Evolutionary conservation across 35 echinoderm and acorn worm genomes (phyloP), one percentile per base, ranked within the genome.

Genomic region (Lytechinus pictus): DNA sequence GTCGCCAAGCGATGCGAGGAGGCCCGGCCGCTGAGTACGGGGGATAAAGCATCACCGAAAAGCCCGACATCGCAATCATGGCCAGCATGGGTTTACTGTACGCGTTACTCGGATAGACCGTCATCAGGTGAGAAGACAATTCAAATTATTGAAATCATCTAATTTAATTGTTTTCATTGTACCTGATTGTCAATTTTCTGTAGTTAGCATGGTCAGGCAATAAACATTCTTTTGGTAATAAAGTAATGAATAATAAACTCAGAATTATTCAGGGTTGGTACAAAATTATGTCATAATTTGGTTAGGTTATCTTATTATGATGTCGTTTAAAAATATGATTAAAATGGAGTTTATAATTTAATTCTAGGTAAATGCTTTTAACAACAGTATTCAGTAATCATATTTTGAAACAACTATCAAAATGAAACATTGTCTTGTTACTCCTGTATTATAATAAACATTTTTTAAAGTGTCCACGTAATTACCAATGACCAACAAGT

Each of bases 1-100:
- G 95, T 71, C 90, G 89, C 54, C 54, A 61, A 54, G n/a, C 92
- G 95, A 44, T 94, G 96, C 89, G 96, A 57, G 44, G 95, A 97
- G 55, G 19, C 94, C n/a, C 56, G 86, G 61, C 96, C 92, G 96
- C 5, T 55, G 89, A 54, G 91, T 55, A 27, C 86, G 27, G 94
- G 61, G 16, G 79, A 89, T 54, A 95, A 95, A 53, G 52, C 93
- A 9, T 86, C 86, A 87, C 71, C 54, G 33, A 94, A 94, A 58
- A 55, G 53, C 61, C 9, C 28, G 71, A 6, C 87, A 54, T 89
- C 14, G 33, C 56, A 52, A 27, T 33, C 53, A 21, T 99, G 98
- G 98, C 98, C 98, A 54, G 98, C 98, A 6, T 99, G 98, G 98
- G 98, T 99, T 53, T 99, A 99, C 95, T 99, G 98, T 93, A 99